Evolutionary conservation across 1,140 invertebrate genomes (phyloP), one percentile per base, ranked within the genome.

Genomic region (Cyphomyrmex costatus): DNA sequence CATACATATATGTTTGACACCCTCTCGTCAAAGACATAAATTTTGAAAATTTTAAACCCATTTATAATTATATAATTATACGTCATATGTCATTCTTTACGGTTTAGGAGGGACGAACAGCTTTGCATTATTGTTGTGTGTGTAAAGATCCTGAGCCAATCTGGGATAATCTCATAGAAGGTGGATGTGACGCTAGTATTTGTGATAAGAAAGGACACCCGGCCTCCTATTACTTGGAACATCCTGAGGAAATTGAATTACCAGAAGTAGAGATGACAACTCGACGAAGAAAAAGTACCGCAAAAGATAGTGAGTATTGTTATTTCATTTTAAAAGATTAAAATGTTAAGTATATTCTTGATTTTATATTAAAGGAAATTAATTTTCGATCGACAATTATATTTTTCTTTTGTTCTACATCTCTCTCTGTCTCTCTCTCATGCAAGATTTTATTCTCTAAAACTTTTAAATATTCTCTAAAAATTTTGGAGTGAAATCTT

Each of bases 41-140:
- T 51, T 14, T 3, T 3, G n/a, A 24, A 42, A 30, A 73, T 3
- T 21, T 0, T 42, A 58, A 51, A 77, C 65, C 19, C 6, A 53
- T 36, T 51, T 49, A n/a, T 24, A n/a, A 63, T 65, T 27, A 8
- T 36, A 51, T 27, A 19, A 21, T 58, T 46, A n/a, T 36, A 36
- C n/a, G 68, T 42, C 10, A 42, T 71, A n/a, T n/a, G 16, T 42
- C 5, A 16, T 46, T 4, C 16, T 27, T 5, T 46, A n/a, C 70
- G 85, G 5, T 60, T 24, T 85, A 97, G 96, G 97, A 97, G 89
- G 97, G 97, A 14, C 96, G 98, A 88, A 98, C 97, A 14, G 96
- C 98, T 4, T 95, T 98, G 63, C 98, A 98, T 94, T 98, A 98
- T 94, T 97, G 97, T 30, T 96, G 97, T 1, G 96, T 96, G 63